These are phyloP conservation scores for Tiliacea citrago DNA, from an alignment of 2,888 invertebrate genomes.

Conservation along the genomic window DNA sequence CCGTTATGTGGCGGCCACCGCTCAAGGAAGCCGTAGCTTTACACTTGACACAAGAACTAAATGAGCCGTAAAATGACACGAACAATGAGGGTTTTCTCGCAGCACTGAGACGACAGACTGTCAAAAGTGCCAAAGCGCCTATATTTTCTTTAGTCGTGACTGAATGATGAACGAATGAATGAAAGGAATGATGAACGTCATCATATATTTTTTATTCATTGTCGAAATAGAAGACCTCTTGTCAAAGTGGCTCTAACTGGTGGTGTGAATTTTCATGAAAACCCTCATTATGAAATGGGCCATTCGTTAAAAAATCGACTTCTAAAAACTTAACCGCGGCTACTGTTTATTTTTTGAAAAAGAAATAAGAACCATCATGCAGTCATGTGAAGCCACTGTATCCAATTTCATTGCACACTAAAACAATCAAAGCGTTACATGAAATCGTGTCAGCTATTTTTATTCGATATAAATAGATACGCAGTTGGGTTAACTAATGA, in stretches of 20 bases:
- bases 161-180: too few relatives aligned
- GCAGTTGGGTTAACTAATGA: constrained; percentile 36
- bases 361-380: constrained; percentile 61
- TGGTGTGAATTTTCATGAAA: too few relatives aligned
- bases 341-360: constrained; percentile 55
- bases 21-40: too few relatives aligned
- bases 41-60: constrained; percentile 25
- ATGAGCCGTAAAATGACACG: constrained; percentile 37
- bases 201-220: too few relatives aligned
- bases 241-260: too few relatives aligned
- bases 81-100: too few relatives aligned
- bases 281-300: constrained; percentile 47
- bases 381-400: constrained; percentile 49
- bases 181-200: too few relatives aligned
- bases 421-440: constrained; percentile 70
- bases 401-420: constrained; percentile 71
- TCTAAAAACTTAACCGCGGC: constrained; percentile 45
- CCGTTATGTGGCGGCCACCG: too few relatives aligned
- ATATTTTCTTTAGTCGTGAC: too few relatives aligned
- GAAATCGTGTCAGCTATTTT: constrained; percentile 73
- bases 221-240: too few relatives aligned
- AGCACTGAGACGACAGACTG: too few relatives aligned
- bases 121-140: too few relatives aligned
- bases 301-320: constrained; percentile 55
- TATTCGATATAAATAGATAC: constrained; percentile 49